These are phyloP conservation scores for Halcyon senegalensis DNA, from an alignment of 2,113 vertebrate genomes.

Conservation along the genomic window DNA sequence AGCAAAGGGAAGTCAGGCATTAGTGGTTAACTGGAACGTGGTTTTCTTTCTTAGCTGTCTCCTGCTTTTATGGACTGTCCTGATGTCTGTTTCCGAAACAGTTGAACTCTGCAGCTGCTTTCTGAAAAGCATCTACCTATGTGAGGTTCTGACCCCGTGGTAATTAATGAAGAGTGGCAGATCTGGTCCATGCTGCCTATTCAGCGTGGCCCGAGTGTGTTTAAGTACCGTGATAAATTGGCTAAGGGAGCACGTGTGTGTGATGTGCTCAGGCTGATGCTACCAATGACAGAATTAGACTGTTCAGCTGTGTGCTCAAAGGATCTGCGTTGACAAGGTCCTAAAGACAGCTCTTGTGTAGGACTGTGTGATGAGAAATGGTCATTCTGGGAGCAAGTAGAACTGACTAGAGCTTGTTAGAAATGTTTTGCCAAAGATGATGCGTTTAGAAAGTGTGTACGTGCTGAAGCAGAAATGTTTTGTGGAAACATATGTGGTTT, in stretches of 20 bases:
- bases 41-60: not conserved
- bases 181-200: not conserved
- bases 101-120: not conserved
- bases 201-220: not conserved
- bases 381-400: not conserved
- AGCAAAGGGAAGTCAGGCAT: not conserved
- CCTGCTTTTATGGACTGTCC: not conserved
- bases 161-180: not conserved
- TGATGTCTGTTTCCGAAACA: conserved; percentile 19
- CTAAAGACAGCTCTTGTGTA: not conserved
- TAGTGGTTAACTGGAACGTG: not conserved
- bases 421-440: not conserved
- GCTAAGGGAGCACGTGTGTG: not conserved
- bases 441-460: not conserved
- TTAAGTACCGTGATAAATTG: not conserved
- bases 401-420: not conserved
- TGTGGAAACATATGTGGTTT: not conserved
- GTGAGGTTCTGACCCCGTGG: not conserved
- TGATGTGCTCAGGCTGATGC: not conserved
- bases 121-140: not conserved
- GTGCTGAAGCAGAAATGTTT: not conserved
- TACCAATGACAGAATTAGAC: not conserved
- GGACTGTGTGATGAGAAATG: not conserved
- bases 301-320: not conserved
- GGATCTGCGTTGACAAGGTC: not conserved